These are phyloP conservation scores for Drosophila multiciliata DNA, from an alignment of 2,888 invertebrate species.

Conservation along the genomic window DNA sequence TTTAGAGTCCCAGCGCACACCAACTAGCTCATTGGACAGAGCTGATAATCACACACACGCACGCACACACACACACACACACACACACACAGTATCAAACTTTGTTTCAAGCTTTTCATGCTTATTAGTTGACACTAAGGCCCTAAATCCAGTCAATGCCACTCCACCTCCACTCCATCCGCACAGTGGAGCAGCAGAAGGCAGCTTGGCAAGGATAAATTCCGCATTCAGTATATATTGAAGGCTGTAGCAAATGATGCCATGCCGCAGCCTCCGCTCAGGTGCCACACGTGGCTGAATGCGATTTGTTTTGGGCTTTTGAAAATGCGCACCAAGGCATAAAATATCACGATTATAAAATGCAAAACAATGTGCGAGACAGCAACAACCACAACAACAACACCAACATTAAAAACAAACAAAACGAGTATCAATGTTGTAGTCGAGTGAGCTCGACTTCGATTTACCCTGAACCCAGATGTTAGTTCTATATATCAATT, in stretches of 20 bases:
- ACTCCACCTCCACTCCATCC: constrained; percentile 3
- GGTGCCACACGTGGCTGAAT: constrained; percentile 56
- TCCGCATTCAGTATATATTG: constrained; percentile 44
- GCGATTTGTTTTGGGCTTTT: constrained; percentile 42
- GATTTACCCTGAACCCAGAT: neutral
- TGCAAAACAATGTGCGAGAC: constrained; percentile 46
- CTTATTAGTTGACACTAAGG: constrained; percentile 50
- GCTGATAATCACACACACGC: constrained; percentile 12
- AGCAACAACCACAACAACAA: constrained; percentile 15
- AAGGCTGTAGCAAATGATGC: constrained; percentile 36
- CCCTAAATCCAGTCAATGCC: constrained; percentile 35
- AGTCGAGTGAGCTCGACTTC: neutral
- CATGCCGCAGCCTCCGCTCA: constrained; percentile 32
- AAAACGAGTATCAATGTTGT: neutral
- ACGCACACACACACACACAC: neutral
- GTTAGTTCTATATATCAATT: neutral
- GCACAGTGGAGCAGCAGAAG: constrained; percentile 19
- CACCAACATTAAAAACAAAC: constrained; percentile 25
- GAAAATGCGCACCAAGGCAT: constrained; percentile 60
- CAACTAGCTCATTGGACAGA: constrained; percentile 49
- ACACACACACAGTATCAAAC: constrained; percentile 10
- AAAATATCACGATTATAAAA: constrained; percentile 67
- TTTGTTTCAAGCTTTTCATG: constrained; percentile 30
- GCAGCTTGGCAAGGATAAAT: constrained; percentile 35
- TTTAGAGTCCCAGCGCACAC: constrained; percentile 18